Percentiles rank a stretch among this genome's conserved stretches.
phyloP scores from a whole-genome alignment of 2,113 vertebrate genomes.

The Tretioscincus oriximinensis region DNA sequence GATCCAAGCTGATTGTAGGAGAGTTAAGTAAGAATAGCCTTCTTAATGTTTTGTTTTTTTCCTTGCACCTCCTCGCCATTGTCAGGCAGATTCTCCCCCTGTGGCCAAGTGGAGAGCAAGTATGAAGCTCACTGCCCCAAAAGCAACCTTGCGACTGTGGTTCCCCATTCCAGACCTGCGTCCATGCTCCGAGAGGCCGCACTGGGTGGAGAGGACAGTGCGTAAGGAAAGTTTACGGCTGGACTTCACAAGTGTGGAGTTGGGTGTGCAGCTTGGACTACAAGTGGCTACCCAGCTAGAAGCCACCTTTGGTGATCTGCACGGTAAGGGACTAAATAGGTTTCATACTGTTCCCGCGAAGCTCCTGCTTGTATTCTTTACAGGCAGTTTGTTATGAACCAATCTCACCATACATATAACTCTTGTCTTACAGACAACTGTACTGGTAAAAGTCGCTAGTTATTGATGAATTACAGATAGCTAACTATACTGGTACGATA shows the following conservation, averaged over 20 bases:
- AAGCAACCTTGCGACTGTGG: constrained; percentile 76
- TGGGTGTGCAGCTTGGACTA: constrained; percentile 76
- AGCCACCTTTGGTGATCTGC: constrained; percentile 82
- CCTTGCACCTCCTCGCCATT: rapidly evolving
- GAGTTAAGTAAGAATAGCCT: not conserved
- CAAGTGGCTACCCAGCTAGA: constrained; percentile 76
- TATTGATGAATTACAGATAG: no score
- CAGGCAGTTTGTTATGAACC: no score
- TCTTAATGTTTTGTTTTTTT: no score
- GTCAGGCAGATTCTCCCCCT: constrained; percentile 49
- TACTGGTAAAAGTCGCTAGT: no score
- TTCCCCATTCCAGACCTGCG: constrained; percentile 88
- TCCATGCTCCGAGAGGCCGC: constrained; percentile 71
- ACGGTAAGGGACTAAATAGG: constrained; percentile 70
- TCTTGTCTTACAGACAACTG: no score
- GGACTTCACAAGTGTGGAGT: constrained; percentile 78
- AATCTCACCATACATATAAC: no score
- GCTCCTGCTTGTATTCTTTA: not conserved
- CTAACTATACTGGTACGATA: no score
- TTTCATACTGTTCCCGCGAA: not conserved
- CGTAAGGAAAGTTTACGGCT: constrained; percentile 80
- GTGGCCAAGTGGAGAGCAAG: constrained; percentile 43
- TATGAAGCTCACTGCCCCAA: constrained; percentile 73
- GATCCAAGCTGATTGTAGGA: no score
- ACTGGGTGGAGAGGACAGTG: constrained; percentile 72